Conservation (phyloP, 2,888 invertebrate genomes). For the Macroteleia sp. region DNA sequence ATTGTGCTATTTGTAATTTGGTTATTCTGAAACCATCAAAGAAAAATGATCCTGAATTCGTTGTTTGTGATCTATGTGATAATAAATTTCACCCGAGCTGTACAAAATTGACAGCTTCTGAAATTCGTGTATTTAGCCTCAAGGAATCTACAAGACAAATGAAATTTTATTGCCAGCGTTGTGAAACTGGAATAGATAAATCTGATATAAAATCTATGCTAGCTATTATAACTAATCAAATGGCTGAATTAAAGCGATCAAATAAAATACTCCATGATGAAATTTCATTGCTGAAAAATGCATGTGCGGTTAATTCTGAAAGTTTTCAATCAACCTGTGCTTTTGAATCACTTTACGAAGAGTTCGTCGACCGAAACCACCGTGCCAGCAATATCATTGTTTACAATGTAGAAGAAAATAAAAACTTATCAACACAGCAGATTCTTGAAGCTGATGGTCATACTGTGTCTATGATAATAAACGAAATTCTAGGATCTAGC, state of each 20-base stretch:
- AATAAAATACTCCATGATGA: too few relatives aligned
- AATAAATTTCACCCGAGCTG: neutral
- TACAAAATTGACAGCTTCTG: neutral
- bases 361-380: neutral
- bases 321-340: neutral
- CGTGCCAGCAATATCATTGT: neutral
- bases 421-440: neutral
- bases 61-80: neutral
- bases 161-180: neutral
- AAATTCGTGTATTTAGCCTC: neutral
- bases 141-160: neutral
- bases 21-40: too few relatives aligned
- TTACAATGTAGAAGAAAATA: neutral
- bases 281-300: too few relatives aligned
- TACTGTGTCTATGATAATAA: too few relatives aligned
- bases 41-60: neutral
- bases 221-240: too few relatives aligned
- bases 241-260: too few relatives aligned
- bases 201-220: too few relatives aligned
- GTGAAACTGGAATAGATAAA: too few relatives aligned
- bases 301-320: neutral
- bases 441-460: neutral
- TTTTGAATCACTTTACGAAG: neutral
- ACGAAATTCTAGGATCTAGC: too few relatives aligned
- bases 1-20: too few relatives aligned